phyloP scores from a whole-genome alignment of 2,888 invertebrate species.

The Platypus cylindrus region DNA sequence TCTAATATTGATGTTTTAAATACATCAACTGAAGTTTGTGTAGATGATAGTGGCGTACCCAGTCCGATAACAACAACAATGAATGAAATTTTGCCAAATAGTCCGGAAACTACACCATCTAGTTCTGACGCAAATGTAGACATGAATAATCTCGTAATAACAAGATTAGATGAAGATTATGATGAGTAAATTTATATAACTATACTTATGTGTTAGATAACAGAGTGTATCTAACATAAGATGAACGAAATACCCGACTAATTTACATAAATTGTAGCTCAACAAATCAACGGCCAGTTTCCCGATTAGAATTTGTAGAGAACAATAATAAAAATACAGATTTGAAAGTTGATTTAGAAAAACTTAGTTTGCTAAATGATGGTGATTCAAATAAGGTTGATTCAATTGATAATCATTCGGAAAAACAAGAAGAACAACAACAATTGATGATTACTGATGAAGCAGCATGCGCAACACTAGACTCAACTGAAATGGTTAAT shows the following conservation, averaged over 20 bases:
- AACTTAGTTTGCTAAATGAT: conserved; percentile 30
- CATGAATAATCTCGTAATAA: conserved; percentile 42
- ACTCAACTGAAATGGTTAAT: conserved; percentile 30
- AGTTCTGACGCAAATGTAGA: conserved; percentile 47
- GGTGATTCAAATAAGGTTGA: conserved; percentile 26
- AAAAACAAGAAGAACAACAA: conserved; percentile 1
- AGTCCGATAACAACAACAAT: conserved; percentile 28
- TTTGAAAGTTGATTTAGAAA: conserved; percentile 31
- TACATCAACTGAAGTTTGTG: conserved; percentile 25
- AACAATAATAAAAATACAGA: conserved; percentile 27
- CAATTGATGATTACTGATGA: conserved; percentile 17
- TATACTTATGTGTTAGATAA: too few relatives aligned
- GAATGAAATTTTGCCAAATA: conserved; percentile 25
- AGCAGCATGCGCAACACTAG: conserved; percentile 25
- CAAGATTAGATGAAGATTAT: conserved; percentile 30
- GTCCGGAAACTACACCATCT: conserved; percentile 27
- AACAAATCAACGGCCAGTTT: conserved; percentile 29
- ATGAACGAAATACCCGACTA: too few relatives aligned
- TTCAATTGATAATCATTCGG: conserved; percentile 1
- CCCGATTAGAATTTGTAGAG: conserved; percentile 29
- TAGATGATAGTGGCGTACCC: conserved; percentile 30
- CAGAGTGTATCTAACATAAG: too few relatives aligned
- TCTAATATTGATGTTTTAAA: conserved; percentile 25
- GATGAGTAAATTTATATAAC: too few relatives aligned
- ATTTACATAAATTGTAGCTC: too few relatives aligned